Evolutionary conservation across 2,113 vertebrate species (phyloP), one percentile per base, ranked within the genome.

Genomic region (Melospiza melodia): DNA sequence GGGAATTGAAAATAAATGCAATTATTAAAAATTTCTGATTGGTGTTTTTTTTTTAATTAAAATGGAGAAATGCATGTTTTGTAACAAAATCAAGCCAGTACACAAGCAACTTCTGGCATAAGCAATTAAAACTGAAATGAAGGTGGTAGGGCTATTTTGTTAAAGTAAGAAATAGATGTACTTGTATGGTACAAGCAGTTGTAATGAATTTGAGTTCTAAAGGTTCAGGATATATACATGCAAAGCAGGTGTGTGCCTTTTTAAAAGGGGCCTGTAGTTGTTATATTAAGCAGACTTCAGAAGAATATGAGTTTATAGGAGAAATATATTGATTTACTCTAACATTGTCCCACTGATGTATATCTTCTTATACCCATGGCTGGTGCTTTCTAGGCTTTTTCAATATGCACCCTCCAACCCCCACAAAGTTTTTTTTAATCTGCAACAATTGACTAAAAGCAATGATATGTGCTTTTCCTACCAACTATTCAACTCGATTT

Each of bases 61-160:
- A 94, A 77, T 62, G 33, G 63, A 92, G 55, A 93, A 96, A 82
- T 57, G 19, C 82, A 48, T 52, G 80, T 35, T 91, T 86, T 78
- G 85, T 71, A 77, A 55, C 35, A 74, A 43, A 89, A 79, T 63
- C 55, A 87, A 69, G 61, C 67, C 78, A 67, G n/a, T 80, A 81
- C 30, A 75, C 37, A 81, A 89, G 41, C 37, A 92, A 37, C 23
- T 93, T 93, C 69, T 81, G 73, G 58, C 84, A 78, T 5, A 11
- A 95, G 91, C 87, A 97, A 84, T 95, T 95, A 96, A 85, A 97
- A 92, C 37, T 61, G 71, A 94, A 97, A 96, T 92, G 84, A 80
- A 63, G 25, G 30, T 54, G 65, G 58, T 71, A 87, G 84, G 76
- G 80, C 90, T 92, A 78, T 84, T 92, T 93, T 91, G 84, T 68